Percentiles rank a stretch among this genome's conserved stretches.
Evolutionary conservation across 2,888 invertebrate species (phyloP).

Genomic region (Laspeyria flexula): DNA sequence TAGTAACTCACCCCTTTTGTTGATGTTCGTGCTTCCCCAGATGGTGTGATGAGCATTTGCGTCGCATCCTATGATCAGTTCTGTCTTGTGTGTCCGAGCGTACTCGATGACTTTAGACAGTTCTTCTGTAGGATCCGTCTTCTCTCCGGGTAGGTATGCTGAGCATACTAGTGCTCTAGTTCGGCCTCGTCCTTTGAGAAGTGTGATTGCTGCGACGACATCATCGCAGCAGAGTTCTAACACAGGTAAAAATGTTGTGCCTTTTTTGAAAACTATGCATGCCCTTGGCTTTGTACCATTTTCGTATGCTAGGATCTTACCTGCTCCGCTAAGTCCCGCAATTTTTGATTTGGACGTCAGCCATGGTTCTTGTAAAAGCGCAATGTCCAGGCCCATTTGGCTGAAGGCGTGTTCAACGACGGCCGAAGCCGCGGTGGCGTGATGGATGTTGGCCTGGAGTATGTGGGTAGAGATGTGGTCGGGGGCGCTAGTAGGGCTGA

Average conservation of each 20-base stretch:
- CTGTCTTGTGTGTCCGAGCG: neutral
- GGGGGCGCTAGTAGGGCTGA: neutral
- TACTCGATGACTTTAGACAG: too few relatives aligned
- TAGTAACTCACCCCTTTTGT: too few relatives aligned
- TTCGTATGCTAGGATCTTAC: too few relatives aligned
- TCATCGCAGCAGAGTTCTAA: neutral
- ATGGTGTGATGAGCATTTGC: neutral
- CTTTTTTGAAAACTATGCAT: neutral
- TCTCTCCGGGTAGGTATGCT: neutral
- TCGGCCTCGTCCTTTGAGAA: neutral
- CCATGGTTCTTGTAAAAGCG: too few relatives aligned
- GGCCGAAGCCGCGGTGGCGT: neutral
- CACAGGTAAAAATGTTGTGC: neutral
- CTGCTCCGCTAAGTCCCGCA: too few relatives aligned
- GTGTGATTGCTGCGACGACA: neutral
- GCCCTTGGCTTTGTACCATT: neutral
- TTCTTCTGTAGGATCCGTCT: neutral
- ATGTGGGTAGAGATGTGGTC: neutral
- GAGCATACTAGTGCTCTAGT: neutral
- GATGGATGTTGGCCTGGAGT: neutral
- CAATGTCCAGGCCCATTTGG: neutral
- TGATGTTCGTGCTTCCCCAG: neutral
- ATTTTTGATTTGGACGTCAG: too few relatives aligned
- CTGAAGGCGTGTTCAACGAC: neutral
- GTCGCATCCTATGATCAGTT: neutral